Base-by-base conservation (phyloP, 1,140 invertebrate species). In the Drosophila nigromelanica region DNA sequence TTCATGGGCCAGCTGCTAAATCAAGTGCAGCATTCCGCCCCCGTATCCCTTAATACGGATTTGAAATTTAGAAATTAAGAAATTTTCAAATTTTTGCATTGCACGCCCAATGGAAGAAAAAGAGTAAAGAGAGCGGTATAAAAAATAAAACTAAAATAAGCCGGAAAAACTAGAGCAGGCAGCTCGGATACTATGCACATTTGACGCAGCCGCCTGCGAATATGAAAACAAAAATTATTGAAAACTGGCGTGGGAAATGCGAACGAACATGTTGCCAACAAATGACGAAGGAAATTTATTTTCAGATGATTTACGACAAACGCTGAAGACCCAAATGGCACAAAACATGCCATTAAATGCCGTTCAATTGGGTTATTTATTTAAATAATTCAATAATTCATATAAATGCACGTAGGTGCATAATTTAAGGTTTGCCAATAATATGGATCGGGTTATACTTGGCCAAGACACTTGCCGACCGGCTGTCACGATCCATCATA, bases 401-500 rank as follows among this genome's bases (percentile, higher is more conserved):
- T 67, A 50, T 71, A 78, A 71, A 66, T 62, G 63, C 51, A 76
- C 10, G 15, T 35, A 56, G 30, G 39, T 74, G 76, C 73, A 87
- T 87, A 76, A 68, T 73, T 78, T 70, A 63, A 67, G 58, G 48
- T 30, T 50, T 70, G 67, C 39, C 47, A 63, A 70, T 59, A 62
- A 47, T 80, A 11, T 15, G 4, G 18, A 11, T 54, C 60, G 37
- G 48, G 24, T 15, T 15, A 27, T 30, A 12, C 14, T 14, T 37
- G 50, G 43, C 42, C 66, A 42, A 64, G 79, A 81, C 82, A 86
- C 83, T 79, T 86, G 82, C 74, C 71, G 82, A 60, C 67, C 83
- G 83, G 75, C 82, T 86, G 82, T 89, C 82, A 89, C 73, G 78
- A 82, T 82, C 83, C 67, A 76, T 86, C 82, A 86, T 79, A 43